Evolutionary conservation across 2,797 vertebrate genomes (phyloP).

Genomic region (Syngnathus rostellatus): DNA sequence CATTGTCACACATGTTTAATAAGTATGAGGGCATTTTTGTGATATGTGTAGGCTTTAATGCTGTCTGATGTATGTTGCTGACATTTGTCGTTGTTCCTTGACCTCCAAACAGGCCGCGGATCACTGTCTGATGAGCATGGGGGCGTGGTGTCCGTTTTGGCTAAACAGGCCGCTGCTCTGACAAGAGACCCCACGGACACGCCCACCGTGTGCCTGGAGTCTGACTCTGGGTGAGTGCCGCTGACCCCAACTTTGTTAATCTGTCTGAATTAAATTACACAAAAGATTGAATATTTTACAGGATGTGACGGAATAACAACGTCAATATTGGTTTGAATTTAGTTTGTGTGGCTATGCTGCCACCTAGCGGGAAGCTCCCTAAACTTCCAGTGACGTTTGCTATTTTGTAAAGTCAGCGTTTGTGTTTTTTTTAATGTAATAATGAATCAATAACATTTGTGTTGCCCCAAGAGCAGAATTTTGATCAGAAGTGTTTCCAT

Average conservation of each 20-base stretch:
- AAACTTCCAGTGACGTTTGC: background rate
- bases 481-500: background rate
- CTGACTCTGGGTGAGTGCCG: constrained; percentile 80
- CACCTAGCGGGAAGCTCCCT: constrained; percentile 44
- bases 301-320: too few relatives aligned
- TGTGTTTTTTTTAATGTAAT: too few relatives aligned
- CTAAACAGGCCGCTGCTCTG: constrained; percentile 84
- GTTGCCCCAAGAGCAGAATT: too few relatives aligned
- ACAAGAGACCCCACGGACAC: constrained; percentile 83
- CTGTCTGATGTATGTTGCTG: background rate
- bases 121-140: constrained; percentile 92
- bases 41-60: background rate
- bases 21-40: too few relatives aligned
- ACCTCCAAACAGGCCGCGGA: constrained; percentile 73
- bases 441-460: too few relatives aligned
- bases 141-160: constrained; percentile 85
- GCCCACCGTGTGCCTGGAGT: constrained; percentile 91
- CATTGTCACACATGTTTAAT: too few relatives aligned
- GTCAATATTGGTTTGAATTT: background rate
- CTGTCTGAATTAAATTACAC: too few relatives aligned
- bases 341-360: constrained; percentile 40
- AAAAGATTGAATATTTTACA: too few relatives aligned
- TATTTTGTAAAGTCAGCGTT: background rate
- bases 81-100: background rate
- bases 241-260: too few relatives aligned